A percentile compares a stretch with the other conserved stretches of the same genome.
phyloP scores from a whole-genome alignment of 2,888 invertebrate genomes.

The Drosophila meridionalis region DNA sequence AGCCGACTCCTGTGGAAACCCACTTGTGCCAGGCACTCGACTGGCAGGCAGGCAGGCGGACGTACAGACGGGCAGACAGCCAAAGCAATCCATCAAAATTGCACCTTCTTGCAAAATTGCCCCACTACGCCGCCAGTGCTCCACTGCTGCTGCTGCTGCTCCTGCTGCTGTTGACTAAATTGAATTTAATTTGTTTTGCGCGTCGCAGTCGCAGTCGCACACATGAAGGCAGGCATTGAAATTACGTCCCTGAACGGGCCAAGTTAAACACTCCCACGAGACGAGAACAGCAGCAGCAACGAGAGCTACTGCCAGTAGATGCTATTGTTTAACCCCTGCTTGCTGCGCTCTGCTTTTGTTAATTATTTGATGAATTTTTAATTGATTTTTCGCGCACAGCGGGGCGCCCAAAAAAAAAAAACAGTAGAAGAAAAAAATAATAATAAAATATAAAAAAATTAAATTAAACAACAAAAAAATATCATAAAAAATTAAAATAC shows the following conservation, averaged over 20 bases:
- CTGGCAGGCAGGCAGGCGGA: conserved; percentile 51
- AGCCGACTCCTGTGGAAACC: conserved; percentile 41
- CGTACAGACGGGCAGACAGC: conserved; percentile 51
- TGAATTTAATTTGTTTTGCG: conserved; percentile 83
- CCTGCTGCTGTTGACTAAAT: conserved; percentile 75
- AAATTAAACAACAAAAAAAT: conserved; percentile 19
- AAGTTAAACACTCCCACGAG: conserved; percentile 78
- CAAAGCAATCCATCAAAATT: conserved; percentile 84
- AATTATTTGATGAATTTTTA: conserved; percentile 84
- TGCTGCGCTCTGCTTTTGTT: conserved; percentile 76
- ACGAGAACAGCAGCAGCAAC: conserved; percentile 25
- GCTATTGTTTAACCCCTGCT: conserved; percentile 75
- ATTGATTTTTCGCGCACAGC: conserved; percentile 82
- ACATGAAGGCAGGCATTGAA: conserved; percentile 46
- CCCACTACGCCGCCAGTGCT: conserved; percentile 2
- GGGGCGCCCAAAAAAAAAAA: conserved; percentile 28
- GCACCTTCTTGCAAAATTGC: conserved; percentile 80
- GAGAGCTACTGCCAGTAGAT: conserved; percentile 29
- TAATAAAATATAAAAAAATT: conserved; percentile 13
- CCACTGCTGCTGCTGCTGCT: conserved; percentile 19
- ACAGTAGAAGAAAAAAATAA: background rate
- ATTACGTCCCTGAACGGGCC: conserved; percentile 64
- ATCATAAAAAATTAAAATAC: conserved; percentile 40
- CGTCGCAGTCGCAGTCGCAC: conserved; percentile 62
- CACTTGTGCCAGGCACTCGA: conserved; percentile 46